Base-by-base conservation (phyloP, 2,888 invertebrate species). In the Dryobotodes eremita region DNA sequence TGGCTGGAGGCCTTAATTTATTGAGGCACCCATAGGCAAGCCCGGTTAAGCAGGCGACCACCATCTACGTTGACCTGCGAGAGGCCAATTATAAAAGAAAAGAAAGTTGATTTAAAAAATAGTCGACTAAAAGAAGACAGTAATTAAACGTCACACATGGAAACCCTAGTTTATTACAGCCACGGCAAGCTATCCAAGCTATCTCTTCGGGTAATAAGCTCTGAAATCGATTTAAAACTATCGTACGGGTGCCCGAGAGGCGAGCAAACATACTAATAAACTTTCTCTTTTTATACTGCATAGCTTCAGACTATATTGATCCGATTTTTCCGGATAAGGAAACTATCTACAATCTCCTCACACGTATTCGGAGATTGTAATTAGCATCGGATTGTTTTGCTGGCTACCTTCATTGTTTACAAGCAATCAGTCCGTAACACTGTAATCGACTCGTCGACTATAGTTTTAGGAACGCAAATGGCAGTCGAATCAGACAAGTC, bases 181-280 rank as follows among this genome's bases (percentile, higher is more conserved):
- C n/a, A 76, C 50, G 42, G 72, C 57, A 6, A 72, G 71, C 75
- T 57, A 66, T 77, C 26, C 53, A 3, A 61, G 66, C 79, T 71
- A 76, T 77, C 70, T 84, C 80, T 61, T 80, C 77, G 79, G 64
- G 84, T 88, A 87, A 88, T 87, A 85, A 86, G 87, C 82, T 87
- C 83, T 75, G 75, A 78, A 86, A 89, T 85, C 86, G 85, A 89
- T 88, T 86, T 86, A 88, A 88, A 88, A 88, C 89, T 87, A 87
- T 88, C 82, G 80, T 68, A 80, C 82, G 82, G 84, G 53, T 80
- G 78, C 88, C 80, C 64, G 77, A 64, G 79, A 68, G 72, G 65
- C 75, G 69, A 70, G 79, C 80, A 85, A 89, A 87, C 88, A 88
- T 81, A 85, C 82, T 80, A 86, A 88, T 88, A 89, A 88, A 89